Evolutionary conservation across 2,888 invertebrate genomes (phyloP), one percentile per base, ranked within the genome.

Genomic region (Drosophila gaucha): DNA sequence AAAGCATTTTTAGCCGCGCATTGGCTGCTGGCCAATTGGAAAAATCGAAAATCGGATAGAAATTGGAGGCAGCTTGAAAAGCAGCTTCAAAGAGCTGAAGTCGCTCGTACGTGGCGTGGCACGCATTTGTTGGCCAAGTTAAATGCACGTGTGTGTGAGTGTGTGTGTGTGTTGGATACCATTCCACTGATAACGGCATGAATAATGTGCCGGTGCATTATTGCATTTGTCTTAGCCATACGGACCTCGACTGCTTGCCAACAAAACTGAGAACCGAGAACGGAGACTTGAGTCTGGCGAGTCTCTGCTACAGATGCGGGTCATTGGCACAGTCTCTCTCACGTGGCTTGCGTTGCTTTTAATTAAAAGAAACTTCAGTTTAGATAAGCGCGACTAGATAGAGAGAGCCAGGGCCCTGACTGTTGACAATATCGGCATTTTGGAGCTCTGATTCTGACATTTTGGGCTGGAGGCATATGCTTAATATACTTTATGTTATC

Each of bases 161-260:
- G 5, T 24, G 14, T 41, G 14, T 24, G 14, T 14, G 24, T 14
- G 24, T 24, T 71, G 56, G 58, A 70, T 70, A 66, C 75, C 80
- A 88, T 70, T 80, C 66, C 49, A 39, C 83, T 88, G 84, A 85
- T 85, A 85, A 86, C 84, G 76, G 66, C 75, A 78, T 88, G 88
- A 85, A 85, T 86, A 88, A 85, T 85, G 84, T 83, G 86, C 70
- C 88, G 88, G 80, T 86, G 88, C 88, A 69, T 79, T 86, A 79
- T 73, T 79, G 83, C 86, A 82, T 86, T 80, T 75, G 87, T 82
- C 85, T 82, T 80, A 64, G 78, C 72, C 60, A 35, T 43, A 43
- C n/a, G 36, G 56, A 50, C 46, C 35, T 58, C 50, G 75, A 60
- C 57, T 44, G 43, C 51, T 33, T 54, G 63, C 64, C 60, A 51